These are phyloP conservation scores for Neuroterus valhalla DNA, from an alignment of 1,140 invertebrate species.

Conservation along the genomic window DNA sequence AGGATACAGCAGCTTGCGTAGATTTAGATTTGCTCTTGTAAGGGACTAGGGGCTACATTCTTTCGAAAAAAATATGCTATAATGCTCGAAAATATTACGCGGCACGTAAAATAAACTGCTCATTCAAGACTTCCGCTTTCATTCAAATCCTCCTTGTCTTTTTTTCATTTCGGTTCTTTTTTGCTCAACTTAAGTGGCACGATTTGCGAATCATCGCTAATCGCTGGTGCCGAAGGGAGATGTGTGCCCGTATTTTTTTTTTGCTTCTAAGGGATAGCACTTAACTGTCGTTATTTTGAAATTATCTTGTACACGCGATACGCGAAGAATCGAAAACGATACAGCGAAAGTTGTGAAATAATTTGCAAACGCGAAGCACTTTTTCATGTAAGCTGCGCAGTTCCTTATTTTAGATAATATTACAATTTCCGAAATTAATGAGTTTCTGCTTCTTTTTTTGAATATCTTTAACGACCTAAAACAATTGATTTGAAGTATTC, in stretches of 20 bases:
- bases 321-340: slow-evolving; percentile 1
- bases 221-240: slow-evolving; percentile 20
- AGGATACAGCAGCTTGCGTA: too few relatives aligned
- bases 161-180: slow-evolving; percentile 1
- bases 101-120: slow-evolving; percentile 36
- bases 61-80: neutral
- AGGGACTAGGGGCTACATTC: neutral
- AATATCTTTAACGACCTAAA: too few relatives aligned
- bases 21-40: too few relatives aligned
- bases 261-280: neutral
- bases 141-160: slow-evolving; percentile 36
- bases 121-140: slow-evolving; percentile 45
- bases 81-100: neutral
- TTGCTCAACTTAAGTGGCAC: slow-evolving; percentile 10
- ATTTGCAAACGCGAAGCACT: neutral
- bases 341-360: slow-evolving; percentile 17
- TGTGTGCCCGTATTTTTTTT: slow-evolving; percentile 8
- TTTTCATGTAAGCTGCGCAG: too few relatives aligned
- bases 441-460: too few relatives aligned
- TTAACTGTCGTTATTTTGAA: slow-evolving; percentile 43
- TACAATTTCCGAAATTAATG: too few relatives aligned
- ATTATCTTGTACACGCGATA: slow-evolving; percentile 28
- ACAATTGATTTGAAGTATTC: too few relatives aligned
- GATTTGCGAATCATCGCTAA: slow-evolving; percentile 11
- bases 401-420: too few relatives aligned